Evolutionary conservation across 2,888 invertebrate genomes (phyloP), one percentile per base, ranked within the genome.

Genomic region (Seladonia tumulorum): DNA sequence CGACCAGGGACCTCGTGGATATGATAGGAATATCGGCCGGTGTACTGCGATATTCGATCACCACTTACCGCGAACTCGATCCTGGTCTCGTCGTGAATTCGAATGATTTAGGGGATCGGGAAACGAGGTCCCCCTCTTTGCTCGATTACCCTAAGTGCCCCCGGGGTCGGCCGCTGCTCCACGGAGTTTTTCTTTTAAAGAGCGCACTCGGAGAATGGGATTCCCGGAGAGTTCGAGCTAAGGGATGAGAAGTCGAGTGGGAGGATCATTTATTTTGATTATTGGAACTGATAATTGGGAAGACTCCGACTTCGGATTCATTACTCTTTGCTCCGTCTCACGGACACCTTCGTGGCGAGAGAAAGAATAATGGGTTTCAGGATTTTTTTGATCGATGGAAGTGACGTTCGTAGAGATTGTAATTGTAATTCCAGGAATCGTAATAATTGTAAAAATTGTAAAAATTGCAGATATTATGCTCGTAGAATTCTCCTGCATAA

Each of bases 11-110:
- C 79, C 16, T 53, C 22, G 66, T 18, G 74, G 79, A 76, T 79
- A 79, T 45, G 29, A 75, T 39, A 63, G 47, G 75, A 82, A 79
- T 76, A 86, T 76, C 45, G 57, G 53, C 70, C 53, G 63, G 35
- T 22, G 49, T 66, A 35, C 63, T 45, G 35, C 25, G 63, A 53
- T 75, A 80, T 66, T 77, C 77, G 78, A 76, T 81, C 74, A 66
- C 49, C 81, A 12, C 8, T 45, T 47, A 60, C 66, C 63, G 66
- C 49, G 53, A 66, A 57, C 74, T 70, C 49, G 60, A 72, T 68
- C n/a, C 66, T 10, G 25, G 2, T 18, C 8, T 8, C 29, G 66
- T 68, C 72, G 71, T 57, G 22, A n/a, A 71, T 57, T 14, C 12
- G 35, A 8, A 47, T 29, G 57, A 81, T 71, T 81, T 71, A 53